phyloP scores from a whole-genome alignment of 1,140 invertebrate genomes.

The Tetranychus urticae region DNA sequence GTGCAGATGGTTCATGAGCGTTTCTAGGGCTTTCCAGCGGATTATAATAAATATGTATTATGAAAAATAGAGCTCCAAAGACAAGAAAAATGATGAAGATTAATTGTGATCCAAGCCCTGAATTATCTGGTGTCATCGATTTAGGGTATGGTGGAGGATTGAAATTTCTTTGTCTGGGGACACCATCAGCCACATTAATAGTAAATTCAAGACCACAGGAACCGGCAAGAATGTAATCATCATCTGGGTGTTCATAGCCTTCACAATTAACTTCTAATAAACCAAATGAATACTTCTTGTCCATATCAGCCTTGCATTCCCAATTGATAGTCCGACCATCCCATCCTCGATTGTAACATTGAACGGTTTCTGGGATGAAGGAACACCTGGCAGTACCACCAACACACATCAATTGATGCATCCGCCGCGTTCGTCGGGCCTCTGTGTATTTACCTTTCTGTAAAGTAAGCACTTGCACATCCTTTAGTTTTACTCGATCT shows the following conservation, averaged over 20 bases:
- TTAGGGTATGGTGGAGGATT: not conserved
- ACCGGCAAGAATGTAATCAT: constrained; percentile 29
- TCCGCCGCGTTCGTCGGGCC: constrained; percentile 23
- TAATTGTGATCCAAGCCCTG: not conserved
- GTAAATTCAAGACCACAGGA: constrained; percentile 24
- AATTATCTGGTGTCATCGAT: not conserved
- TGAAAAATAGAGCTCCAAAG: not conserved
- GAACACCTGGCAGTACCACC: constrained; percentile 23
- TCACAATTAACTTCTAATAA: constrained; percentile 26
- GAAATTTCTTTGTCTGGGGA: not conserved
- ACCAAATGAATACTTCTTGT: constrained; percentile 30
- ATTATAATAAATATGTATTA: no score
- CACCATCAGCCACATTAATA: not conserved
- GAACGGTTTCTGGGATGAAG: constrained; percentile 24
- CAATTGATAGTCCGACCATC: constrained; percentile 31
- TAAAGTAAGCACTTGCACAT: constrained; percentile 27
- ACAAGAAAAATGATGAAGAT: not conserved
- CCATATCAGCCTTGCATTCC: constrained; percentile 35
- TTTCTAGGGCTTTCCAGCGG: not conserved
- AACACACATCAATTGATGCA: constrained; percentile 31
- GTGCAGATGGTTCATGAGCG: no score
- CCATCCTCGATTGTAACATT: constrained; percentile 31
- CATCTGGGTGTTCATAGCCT: constrained; percentile 31
- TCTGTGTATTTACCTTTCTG: constrained; percentile 23
- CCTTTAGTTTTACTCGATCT: constrained; percentile 21